Evolutionary conservation across 2,797 vertebrate species (phyloP).

Genomic region (Aulostomus chinensis): DNA sequence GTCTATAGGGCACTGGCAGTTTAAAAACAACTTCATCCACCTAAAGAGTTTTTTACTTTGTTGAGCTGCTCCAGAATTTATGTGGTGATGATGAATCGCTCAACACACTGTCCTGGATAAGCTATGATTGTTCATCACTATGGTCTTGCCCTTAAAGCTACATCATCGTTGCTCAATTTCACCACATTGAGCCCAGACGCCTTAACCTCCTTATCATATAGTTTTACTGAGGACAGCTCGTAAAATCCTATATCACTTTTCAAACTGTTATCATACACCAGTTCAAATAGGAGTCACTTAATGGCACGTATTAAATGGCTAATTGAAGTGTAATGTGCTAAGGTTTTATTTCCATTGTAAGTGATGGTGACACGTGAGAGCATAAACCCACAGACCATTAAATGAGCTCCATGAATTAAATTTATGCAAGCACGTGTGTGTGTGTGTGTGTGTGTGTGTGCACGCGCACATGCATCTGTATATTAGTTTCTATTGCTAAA

Average conservation of each 20-base stretch:
- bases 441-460: conserved; percentile 10
- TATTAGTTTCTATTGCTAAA: conserved; percentile 25
- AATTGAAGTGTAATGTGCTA: conserved; percentile 74
- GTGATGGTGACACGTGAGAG: conserved; percentile 66
- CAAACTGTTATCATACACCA: conserved; percentile 69
- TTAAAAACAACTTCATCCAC: neutral
- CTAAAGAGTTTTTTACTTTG: neutral
- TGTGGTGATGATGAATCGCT: neutral
- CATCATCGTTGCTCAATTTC: conserved; percentile 31
- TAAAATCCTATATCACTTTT: conserved; percentile 69
- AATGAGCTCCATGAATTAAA: conserved; percentile 66
- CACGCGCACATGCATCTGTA: conserved; percentile 3
- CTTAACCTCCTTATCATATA: conserved; percentile 49
- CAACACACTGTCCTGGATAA: neutral
- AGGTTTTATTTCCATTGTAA: conserved; percentile 68
- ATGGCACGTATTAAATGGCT: conserved; percentile 70
- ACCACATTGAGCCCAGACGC: conserved; percentile 31
- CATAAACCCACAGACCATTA: conserved; percentile 72
- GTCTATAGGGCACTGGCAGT: neutral
- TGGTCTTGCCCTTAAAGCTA: neutral
- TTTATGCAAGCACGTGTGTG: conserved; percentile 43
- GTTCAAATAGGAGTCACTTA: conserved; percentile 68
- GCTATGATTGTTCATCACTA: conserved; percentile 1
- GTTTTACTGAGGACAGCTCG: conserved; percentile 68
- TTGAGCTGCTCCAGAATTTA: neutral